Evolutionary conservation across 1,140 invertebrate species (phyloP).

Genomic region (Philaenus spumarius): DNA sequence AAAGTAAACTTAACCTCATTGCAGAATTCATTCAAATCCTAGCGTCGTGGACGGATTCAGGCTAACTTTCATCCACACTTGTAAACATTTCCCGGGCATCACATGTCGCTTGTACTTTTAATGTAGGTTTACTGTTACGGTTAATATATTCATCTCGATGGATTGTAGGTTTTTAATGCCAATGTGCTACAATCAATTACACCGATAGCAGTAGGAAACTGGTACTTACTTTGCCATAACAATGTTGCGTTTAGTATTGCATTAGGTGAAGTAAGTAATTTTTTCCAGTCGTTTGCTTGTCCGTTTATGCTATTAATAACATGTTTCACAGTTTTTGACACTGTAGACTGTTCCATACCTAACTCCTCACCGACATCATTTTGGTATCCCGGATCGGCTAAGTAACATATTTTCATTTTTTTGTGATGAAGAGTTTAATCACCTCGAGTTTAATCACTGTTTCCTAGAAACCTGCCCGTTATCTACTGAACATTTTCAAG

Average conservation of each 20-base stretch:
- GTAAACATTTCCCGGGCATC: constrained; percentile 3
- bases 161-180: not conserved
- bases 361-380: not conserved
- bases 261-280: not conserved
- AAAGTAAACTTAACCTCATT: not conserved
- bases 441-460: too few species aligned
- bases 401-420: too few species aligned
- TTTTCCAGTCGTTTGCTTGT: not conserved
- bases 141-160: constrained; percentile 7
- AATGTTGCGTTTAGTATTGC: not conserved
- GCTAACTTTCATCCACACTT: not conserved
- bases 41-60: not conserved
- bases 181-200: constrained; percentile 1
- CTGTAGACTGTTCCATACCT: not conserved
- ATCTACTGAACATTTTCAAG: too few species aligned
- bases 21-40: not conserved
- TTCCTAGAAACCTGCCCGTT: too few species aligned
- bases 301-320: not conserved
- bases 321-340: not conserved
- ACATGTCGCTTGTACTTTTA: constrained; percentile 12
- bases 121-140: not conserved
- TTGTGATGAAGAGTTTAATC: too few species aligned
- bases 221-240: constrained; percentile 1
- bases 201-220: constrained; percentile 6
- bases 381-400: constrained; percentile 5